Base-by-base conservation (phyloP, 2,113 vertebrate genomes). In the Erythrocercus mccallii region DNA sequence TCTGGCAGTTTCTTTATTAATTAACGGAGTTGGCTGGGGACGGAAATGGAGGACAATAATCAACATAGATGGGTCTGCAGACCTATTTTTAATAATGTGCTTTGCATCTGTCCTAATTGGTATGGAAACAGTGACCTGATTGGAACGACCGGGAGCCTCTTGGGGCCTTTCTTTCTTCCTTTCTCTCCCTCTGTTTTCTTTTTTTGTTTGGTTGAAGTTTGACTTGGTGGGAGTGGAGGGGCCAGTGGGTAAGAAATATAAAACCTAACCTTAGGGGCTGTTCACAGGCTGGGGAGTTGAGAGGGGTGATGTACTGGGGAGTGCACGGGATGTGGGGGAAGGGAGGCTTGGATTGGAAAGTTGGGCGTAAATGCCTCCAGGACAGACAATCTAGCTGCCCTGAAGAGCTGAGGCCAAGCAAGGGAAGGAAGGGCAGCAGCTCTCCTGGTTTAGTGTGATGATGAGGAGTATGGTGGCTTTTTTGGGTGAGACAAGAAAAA, bases 31-130 rank as follows among this genome's bases (percentile, higher is more conserved):
- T 98, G 97, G 97, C 97, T 96, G 95, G 94, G 89, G 96, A 97
- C 90, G 96, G 97, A 95, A 97, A 97, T 66, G 71, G 92, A 96
- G 97, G 97, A 98, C 97, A 97, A 97, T 97, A 96, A 97, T 97
- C 97, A 95, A 96, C 97, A 97, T 91, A 97, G 97, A 97, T 95
- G 96, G 97, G 97, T 95, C 96, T 97, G 95, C 94, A 97, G 97
- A 96, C 97, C 97, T 97, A 97, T 97, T 97, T 98, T 97, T 97
- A 97, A 97, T 98, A 97, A 97, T 95, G 95, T 97, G 95, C 96
- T 97, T 96, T 97, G 97, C 97, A 97, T 97, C 97, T 94, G 94
- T 97, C 96, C 94, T 98, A 98, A 98, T 97, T 97, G 97, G 97
- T 96, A 96, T 96, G 92, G 96, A 97, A 97, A 97, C 97, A 97